phyloP scores from a whole-genome alignment of 92 coral and sea anemone genomes.

The Epizoanthus stellaris region DNA sequence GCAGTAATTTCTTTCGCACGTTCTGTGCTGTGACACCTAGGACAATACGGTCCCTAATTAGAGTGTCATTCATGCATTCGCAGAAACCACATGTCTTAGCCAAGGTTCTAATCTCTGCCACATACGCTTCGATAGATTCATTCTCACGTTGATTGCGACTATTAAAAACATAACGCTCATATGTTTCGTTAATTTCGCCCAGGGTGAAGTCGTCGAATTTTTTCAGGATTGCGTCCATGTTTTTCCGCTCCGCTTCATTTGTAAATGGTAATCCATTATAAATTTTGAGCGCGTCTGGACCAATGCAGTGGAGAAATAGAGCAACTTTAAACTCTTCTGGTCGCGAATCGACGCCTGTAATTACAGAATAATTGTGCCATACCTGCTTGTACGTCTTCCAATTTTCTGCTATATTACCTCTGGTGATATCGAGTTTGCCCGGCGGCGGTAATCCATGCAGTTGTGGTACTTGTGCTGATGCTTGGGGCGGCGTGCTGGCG shows the following conservation, averaged over 20 bases:
- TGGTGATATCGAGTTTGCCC: background rate
- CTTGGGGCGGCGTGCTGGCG: too few species aligned
- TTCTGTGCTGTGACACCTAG: conserved; percentile 15
- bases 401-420: background rate
- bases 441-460: background rate
- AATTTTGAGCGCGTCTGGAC: conserved; percentile 56
- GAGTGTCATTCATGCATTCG: conserved; percentile 31
- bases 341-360: conserved; percentile 47
- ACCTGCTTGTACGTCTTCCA: too few species aligned
- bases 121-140: conserved; percentile 54
- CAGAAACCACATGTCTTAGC: conserved; percentile 54
- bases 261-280: conserved; percentile 54
- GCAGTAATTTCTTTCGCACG: conserved; percentile 35
- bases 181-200: conserved; percentile 52
- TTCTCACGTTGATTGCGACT: conserved; percentile 49
- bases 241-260: conserved; percentile 14
- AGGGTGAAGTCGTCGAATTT: conserved; percentile 51
- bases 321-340: conserved; percentile 58
- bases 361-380: conserved; percentile 11
- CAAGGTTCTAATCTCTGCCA: conserved; percentile 19
- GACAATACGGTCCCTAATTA: conserved; percentile 48
- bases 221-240: conserved; percentile 2
- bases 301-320: conserved; percentile 59
- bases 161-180: conserved; percentile 45
- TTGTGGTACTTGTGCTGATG: background rate